Conservation (phyloP, 2,888 invertebrate genomes). For the Sphaerophoria rueppellii region DNA sequence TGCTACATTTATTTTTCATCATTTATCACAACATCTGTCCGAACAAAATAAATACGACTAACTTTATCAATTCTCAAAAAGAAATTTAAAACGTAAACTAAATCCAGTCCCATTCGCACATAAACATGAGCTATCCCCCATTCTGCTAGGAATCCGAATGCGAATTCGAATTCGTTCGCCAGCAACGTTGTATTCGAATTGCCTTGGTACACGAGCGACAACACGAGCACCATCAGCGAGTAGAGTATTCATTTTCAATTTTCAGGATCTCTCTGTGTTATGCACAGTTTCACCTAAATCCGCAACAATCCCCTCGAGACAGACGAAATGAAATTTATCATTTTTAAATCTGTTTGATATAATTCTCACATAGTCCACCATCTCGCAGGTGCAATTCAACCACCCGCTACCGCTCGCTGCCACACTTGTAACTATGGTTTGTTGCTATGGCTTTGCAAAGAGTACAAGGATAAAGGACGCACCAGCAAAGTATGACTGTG, state of each 20-base stretch:
- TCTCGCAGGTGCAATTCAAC: not conserved
- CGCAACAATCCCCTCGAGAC: conserved; percentile 62
- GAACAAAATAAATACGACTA: not conserved
- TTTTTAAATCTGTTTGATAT: conserved; percentile 73
- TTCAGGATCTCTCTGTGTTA: conserved; percentile 59
- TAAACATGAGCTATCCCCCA: not conserved
- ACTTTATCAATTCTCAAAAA: not conserved
- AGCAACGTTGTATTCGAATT: not conserved
- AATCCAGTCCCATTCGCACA: conserved; percentile 14
- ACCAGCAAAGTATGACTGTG: not conserved
- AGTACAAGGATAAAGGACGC: no score
- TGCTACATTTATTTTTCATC: conserved; percentile 5
- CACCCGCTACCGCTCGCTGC: no score
- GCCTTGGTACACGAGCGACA: not conserved
- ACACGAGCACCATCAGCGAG: conserved; percentile 36
- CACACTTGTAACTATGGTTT: no score
- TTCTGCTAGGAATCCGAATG: conserved; percentile 1
- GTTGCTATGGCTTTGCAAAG: no score
- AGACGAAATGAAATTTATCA: conserved; percentile 70
- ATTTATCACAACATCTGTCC: conserved; percentile 10
- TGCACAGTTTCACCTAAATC: conserved; percentile 67
- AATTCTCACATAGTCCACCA: conserved; percentile 54
- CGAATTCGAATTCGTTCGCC: not conserved
- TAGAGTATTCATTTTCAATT: conserved; percentile 65
- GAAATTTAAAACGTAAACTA: not conserved